These are phyloP conservation scores for Caiman crocodilus DNA, from an alignment of 2,797 vertebrate species.

Conservation along the genomic window DNA sequence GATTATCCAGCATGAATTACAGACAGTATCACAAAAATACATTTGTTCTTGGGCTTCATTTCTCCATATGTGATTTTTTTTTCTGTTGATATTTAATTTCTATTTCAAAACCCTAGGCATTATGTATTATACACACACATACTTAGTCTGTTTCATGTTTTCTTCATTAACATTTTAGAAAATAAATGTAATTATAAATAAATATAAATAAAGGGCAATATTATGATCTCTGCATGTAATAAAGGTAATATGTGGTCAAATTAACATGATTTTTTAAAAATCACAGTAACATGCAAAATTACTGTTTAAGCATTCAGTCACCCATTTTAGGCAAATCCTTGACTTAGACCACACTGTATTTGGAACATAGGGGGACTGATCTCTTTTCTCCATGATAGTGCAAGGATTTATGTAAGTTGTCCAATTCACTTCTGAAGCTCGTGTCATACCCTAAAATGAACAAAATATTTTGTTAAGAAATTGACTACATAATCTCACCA, in stretches of 20 bases:
- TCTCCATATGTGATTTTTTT: slow-evolving; percentile 67
- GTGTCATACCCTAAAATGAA: background rate
- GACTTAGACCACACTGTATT: slow-evolving; percentile 30
- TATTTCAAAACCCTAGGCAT: slow-evolving; percentile 65
- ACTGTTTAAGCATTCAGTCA: background rate
- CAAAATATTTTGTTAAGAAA: slow-evolving; percentile 40
- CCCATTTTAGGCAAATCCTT: slow-evolving; percentile 24
- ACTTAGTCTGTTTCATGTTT: slow-evolving; percentile 26
- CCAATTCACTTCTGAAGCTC: slow-evolving; percentile 30
- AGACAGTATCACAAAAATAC: slow-evolving; percentile 80
- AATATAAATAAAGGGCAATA: slow-evolving; percentile 52
- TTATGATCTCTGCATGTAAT: slow-evolving; percentile 21
- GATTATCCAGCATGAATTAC: slow-evolving; percentile 84
- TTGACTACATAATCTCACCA: background rate
- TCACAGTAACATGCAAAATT: slow-evolving; percentile 60
- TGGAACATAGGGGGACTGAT: slow-evolving; percentile 36
- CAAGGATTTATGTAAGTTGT: slow-evolving; percentile 33
- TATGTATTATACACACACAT: background rate
- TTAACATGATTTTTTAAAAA: slow-evolving; percentile 58
- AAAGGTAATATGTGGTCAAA: slow-evolving; percentile 21
- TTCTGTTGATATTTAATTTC: slow-evolving; percentile 75
- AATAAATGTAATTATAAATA: slow-evolving; percentile 61
- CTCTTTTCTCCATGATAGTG: background rate
- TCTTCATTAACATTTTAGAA: slow-evolving; percentile 43
- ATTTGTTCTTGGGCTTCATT: slow-evolving; percentile 77